Conservation (phyloP, 2,888 invertebrate genomes). For the Dasypolia templi region DNA sequence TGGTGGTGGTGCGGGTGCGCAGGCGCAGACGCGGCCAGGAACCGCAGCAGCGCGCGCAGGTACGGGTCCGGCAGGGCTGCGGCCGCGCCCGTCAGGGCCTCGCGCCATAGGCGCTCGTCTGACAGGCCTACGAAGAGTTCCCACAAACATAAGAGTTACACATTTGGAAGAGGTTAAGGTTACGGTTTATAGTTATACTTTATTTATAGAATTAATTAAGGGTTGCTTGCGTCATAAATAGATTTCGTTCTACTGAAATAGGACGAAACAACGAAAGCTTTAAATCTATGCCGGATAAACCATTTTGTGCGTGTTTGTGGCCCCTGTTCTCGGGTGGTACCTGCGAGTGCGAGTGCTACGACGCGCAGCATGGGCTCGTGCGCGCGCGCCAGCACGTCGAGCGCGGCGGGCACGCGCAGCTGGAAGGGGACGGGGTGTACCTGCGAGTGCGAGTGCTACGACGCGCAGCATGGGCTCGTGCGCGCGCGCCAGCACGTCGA, state of each 20-base stretch:
- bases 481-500: no score
- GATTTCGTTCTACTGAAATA: background rate
- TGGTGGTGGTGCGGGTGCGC: slow-evolving; percentile 90
- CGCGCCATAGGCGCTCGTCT: slow-evolving; percentile 95
- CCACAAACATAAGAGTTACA: no score
- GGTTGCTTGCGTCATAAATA: background rate
- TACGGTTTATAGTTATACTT: background rate
- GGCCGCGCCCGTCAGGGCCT: slow-evolving; percentile 95
- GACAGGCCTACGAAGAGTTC: slow-evolving; percentile 91
- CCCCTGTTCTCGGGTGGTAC: no score
- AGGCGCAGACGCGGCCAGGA: slow-evolving; percentile 94
- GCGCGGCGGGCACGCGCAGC: no score
- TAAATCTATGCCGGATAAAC: background rate
- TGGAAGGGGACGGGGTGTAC: no score
- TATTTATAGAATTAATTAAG: background rate
- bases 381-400: no score
- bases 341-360: no score
- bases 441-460: no score
- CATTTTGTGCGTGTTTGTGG: background rate
- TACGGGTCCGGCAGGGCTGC: slow-evolving; percentile 96
- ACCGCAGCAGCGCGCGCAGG: slow-evolving; percentile 96
- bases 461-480: no score
- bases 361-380: no score
- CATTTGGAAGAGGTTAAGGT: no score
- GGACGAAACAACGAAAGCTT: background rate